Conservation (phyloP, 2,113 vertebrate genomes). For the Sebastes fasciatus region DNA sequence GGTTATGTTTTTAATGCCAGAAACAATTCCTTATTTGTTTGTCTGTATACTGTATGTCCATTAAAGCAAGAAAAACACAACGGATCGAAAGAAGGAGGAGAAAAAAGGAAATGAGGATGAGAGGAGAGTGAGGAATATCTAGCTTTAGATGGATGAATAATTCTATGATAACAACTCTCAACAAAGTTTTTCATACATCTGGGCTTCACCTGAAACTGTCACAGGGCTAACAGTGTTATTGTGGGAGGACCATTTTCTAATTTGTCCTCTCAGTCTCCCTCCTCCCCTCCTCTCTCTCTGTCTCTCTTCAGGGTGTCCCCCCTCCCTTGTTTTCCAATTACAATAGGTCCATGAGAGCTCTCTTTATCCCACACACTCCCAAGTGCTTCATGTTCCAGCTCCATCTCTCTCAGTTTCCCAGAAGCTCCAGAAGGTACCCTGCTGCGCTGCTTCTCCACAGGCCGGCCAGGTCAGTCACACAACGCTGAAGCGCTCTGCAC, state of each 20-base stretch:
- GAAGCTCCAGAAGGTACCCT: neutral
- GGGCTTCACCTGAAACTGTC: constrained; percentile 62
- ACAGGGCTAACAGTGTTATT: constrained; percentile 63
- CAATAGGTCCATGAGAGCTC: constrained; percentile 26
- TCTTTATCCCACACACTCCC: neutral
- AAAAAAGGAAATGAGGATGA: no score
- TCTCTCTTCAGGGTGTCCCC: constrained; percentile 40
- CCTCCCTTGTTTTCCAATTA: constrained; percentile 37
- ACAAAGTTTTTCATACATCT: constrained; percentile 43
- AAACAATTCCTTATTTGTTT: neutral
- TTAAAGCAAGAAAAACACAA: neutral
- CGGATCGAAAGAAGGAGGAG: neutral
- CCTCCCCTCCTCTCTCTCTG: constrained; percentile 15
- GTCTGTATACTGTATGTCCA: neutral
- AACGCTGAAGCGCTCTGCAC: neutral
- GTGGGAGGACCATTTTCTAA: constrained; percentile 53
- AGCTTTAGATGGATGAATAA: constrained; percentile 2
- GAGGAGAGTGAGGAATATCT: neutral
- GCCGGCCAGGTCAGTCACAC: neutral
- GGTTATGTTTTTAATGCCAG: constrained; percentile 53
- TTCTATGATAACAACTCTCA: neutral
- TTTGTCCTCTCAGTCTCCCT: constrained; percentile 31
- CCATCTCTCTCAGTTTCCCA: constrained; percentile 11
- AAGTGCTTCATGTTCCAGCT: constrained; percentile 10
- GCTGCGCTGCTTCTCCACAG: constrained; percentile 6